Base-by-base conservation (phyloP, 2,888 invertebrate species). In the Anthophora plumipes region DNA sequence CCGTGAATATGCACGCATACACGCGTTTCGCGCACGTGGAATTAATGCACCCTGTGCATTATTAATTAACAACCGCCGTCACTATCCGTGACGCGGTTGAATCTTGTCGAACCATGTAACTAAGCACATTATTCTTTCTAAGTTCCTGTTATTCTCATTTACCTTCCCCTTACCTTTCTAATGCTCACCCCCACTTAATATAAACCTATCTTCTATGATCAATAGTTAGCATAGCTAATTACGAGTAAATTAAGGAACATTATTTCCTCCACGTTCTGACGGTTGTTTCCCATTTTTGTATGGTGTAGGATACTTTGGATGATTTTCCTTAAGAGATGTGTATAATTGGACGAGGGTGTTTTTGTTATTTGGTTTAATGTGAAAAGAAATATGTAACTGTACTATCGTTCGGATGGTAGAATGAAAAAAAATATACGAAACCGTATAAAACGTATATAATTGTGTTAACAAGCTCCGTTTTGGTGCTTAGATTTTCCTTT, bases 51-150 rank as follows among this genome's bases (percentile, higher is more conserved):
- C 66, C 55, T 20, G n/a, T 25, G 55, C 57, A 70, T 80, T 50
- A 70, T 81, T 79, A 84, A 86, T 85, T 84, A 79, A 73, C 67
- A 73, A n/a, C n/a, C 68, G 68, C 48, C 46, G 61, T 64, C 61
- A 60, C 64, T 55, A 12, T 63, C 77, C 71, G 76, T 84, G 55
- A 83, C 79, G 72, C 37, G 43, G 57, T 64, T 64, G 52, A 70
- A 54, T 50, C 43, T 59, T 66, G 37, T 31, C 43, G 48, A 80
- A 66, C 66, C 48, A 54, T n/a, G 17, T 60, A 80, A 66, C 60
- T 41, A 54, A 20, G 17, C 55, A 54, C 60, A 55, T 78, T 72
- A 67, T 68, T 71, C 66, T 61, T 78, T 17, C 54, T 37, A 25
- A n/a, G 17, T 22, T 52, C 61, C 43, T 68, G 41, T 46, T 66